phyloP scores from a whole-genome alignment of 2,888 invertebrate genomes.

The Parnassius orleans region DNA sequence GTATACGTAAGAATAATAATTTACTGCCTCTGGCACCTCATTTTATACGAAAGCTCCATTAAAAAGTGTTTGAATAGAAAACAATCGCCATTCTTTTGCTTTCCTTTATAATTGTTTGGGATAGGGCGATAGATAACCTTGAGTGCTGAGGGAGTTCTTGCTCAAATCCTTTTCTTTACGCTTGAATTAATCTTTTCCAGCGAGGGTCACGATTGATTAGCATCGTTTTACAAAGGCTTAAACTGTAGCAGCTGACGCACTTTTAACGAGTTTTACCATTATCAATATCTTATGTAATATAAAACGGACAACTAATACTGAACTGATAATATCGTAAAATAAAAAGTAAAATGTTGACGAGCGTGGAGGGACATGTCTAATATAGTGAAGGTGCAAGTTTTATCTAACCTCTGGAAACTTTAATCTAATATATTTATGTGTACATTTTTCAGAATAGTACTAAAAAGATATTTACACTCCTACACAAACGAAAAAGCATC shows the following conservation, averaged over 20 bases:
- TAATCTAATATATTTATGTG: no score
- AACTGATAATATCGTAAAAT: not conserved
- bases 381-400: no score
- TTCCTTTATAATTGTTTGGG: not conserved
- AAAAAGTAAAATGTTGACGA: no score
- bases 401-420: no score
- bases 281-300: no score
- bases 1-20: not conserved
- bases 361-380: no score
- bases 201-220: constrained; percentile 7
- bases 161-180: not conserved
- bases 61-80: not conserved
- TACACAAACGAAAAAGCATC: no score
- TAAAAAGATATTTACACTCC: no score
- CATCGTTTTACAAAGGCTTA: not conserved
- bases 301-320: no score
- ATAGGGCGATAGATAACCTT: not conserved
- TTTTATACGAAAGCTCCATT: not conserved
- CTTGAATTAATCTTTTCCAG: constrained; percentile 6
- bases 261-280: not conserved
- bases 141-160: not conserved
- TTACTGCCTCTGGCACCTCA: not conserved
- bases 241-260: not conserved
- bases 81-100: constrained; percentile 6
- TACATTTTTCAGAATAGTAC: no score